phyloP scores from a whole-genome alignment of 2,113 vertebrate genomes.

The Hydropotes inermis region DNA sequence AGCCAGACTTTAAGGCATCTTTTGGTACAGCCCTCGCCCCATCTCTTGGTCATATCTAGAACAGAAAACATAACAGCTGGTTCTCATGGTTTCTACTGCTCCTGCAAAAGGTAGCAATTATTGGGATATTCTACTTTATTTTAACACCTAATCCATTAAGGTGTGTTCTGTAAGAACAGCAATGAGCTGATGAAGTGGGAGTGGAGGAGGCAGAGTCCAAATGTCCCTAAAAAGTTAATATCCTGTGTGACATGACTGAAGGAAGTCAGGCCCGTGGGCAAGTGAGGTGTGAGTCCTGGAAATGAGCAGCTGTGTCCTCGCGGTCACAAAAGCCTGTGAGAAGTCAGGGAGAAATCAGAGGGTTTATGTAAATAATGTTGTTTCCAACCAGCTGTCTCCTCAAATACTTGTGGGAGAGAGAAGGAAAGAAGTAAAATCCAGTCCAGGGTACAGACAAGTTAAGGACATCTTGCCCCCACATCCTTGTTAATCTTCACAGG shows the following conservation, averaged over 20 bases:
- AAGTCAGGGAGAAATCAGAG: neutral
- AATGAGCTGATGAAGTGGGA: neutral
- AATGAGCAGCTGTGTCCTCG: neutral
- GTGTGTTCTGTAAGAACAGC: neutral
- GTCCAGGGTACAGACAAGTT: neutral
- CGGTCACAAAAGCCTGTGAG: neutral
- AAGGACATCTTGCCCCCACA: neutral
- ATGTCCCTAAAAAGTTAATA: constrained; percentile 23
- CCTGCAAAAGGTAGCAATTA: neutral
- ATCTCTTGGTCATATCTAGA: neutral
- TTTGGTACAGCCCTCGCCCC: neutral
- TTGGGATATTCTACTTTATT: neutral
- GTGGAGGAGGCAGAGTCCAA: neutral
- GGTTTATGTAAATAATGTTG: neutral
- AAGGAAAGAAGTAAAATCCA: neutral
- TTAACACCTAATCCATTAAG: neutral
- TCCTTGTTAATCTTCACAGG: neutral
- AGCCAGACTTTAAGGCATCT: neutral
- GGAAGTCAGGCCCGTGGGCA: neutral
- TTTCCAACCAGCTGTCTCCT: neutral
- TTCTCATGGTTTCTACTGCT: neutral
- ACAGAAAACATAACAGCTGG: neutral
- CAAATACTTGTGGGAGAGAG: neutral
- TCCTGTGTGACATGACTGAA: neutral
- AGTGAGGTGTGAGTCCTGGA: neutral